phyloP scores from a whole-genome alignment of 2,888 invertebrate species.

The Neoitamus cyanurus region DNA sequence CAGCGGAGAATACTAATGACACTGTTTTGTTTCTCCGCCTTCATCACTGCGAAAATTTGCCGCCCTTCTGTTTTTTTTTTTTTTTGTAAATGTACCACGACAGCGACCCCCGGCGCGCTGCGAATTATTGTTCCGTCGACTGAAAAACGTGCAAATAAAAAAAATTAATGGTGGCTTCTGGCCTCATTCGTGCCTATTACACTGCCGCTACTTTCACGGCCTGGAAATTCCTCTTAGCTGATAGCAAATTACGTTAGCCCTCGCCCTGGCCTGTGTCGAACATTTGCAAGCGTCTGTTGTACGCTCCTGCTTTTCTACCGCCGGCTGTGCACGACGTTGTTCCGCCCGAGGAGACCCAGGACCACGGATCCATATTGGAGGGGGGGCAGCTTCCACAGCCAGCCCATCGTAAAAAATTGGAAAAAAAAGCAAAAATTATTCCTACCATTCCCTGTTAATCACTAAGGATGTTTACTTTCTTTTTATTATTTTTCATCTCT shows the following conservation, averaged over 20 bases:
- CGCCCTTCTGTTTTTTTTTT: neutral
- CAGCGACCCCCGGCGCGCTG: neutral
- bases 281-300: conserved; percentile 15
- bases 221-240: conserved; percentile 22
- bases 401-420: neutral
- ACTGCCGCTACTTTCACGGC: conserved; percentile 1
- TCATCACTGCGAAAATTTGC: neutral
- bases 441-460: conserved; percentile 36
- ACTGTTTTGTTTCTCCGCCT: conserved; percentile 7
- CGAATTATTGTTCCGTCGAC: conserved; percentile 7
- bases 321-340: neutral
- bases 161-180: conserved; percentile 19
- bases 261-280: neutral
- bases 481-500: neutral
- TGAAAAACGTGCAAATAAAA: conserved; percentile 31
- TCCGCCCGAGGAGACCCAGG: neutral
- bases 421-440: conserved; percentile 29
- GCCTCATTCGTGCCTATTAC: conserved; percentile 21
- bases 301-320: neutral
- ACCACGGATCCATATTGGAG: neutral
- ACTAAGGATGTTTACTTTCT: conserved; percentile 21
- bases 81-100: neutral
- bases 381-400: neutral
- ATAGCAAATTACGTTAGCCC: conserved; percentile 22
- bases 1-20: conserved; percentile 29